Evolutionary conservation across 2,888 invertebrate genomes (phyloP).

Genomic region (Sminthurides aquaticus): DNA sequence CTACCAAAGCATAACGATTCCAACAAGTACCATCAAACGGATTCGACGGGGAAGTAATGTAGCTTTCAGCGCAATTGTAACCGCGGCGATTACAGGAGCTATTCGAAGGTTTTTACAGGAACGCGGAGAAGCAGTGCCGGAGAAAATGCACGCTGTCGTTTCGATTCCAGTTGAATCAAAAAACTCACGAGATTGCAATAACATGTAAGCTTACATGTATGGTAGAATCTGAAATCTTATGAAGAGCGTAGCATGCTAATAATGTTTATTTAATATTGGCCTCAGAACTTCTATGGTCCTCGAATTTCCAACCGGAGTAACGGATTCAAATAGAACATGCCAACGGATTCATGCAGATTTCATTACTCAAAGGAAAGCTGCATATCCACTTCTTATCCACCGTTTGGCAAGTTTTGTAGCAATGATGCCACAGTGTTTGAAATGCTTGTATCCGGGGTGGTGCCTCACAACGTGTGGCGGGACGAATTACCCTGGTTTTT

Average conservation of each 20-base stretch:
- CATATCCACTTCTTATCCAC: background rate
- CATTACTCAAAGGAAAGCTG: background rate
- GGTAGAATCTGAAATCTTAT: too few species aligned
- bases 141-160: background rate
- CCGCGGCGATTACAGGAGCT: background rate
- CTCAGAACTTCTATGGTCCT: background rate
- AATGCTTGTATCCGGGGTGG: background rate
- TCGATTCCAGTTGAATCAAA: background rate
- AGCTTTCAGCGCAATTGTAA: background rate
- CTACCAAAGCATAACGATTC: background rate
- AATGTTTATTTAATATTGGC: background rate
- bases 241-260: too few species aligned
- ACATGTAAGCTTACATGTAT: background rate
- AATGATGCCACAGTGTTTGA: background rate
- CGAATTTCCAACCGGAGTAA: background rate
- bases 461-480: background rate
- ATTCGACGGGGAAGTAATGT: background rate
- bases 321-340: background rate
- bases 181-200: background rate
- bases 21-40: background rate
- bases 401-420: background rate
- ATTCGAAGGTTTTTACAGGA: background rate
- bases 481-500: background rate
- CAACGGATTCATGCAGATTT: background rate
- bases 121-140: background rate